Evolutionary conservation across 2,888 invertebrate species (phyloP).

Genomic region (Ennomos fuscantarius): DNA sequence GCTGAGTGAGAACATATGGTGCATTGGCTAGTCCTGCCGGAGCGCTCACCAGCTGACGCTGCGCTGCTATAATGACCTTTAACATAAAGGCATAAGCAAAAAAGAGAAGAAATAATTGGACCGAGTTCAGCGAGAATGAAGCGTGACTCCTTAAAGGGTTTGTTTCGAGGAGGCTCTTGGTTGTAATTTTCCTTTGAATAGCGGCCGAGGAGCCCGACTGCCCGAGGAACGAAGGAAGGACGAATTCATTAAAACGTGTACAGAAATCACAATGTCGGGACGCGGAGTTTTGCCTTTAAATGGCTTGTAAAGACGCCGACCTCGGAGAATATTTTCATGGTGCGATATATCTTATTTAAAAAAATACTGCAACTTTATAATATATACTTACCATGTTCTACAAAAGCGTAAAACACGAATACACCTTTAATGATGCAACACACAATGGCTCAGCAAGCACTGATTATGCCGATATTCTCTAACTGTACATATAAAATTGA

Average conservation of each 20-base stretch:
- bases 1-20: constrained; percentile 74
- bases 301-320: constrained; percentile 60
- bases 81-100: constrained; percentile 70
- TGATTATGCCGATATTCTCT: constrained; percentile 57
- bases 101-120: constrained; percentile 77
- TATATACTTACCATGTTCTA: constrained; percentile 4
- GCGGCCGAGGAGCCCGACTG: constrained; percentile 69
- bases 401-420: constrained; percentile 21
- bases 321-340: constrained; percentile 41
- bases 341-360: constrained; percentile 14
- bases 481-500: constrained; percentile 75
- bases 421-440: constrained; percentile 37
- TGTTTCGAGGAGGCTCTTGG: constrained; percentile 74
- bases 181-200: constrained; percentile 81
- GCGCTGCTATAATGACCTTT: constrained; percentile 72
- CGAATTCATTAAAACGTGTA: constrained; percentile 79
- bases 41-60: constrained; percentile 80
- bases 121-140: constrained; percentile 75
- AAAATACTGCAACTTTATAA: too few relatives aligned
- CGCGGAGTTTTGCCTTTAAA: constrained; percentile 62
- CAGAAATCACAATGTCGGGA: constrained; percentile 73
- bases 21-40: constrained; percentile 54
- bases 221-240: constrained; percentile 70
- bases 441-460: constrained; percentile 48
- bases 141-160: constrained; percentile 80